phyloP scores from a whole-genome alignment of 2,888 invertebrate species.

The Melanotus villosus region DNA sequence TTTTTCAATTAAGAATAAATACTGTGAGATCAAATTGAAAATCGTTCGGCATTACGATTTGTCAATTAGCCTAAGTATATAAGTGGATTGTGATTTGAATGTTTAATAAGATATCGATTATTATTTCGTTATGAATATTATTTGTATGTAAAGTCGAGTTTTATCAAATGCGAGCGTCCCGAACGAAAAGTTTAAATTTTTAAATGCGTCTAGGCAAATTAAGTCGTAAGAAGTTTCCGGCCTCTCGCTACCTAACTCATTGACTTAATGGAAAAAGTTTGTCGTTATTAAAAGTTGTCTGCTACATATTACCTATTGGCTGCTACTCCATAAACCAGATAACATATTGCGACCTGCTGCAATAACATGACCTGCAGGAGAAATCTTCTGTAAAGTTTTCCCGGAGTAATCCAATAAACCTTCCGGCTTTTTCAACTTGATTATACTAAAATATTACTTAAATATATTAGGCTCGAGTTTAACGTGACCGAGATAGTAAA shows the following conservation, averaged over 20 bases:
- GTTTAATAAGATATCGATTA: too few species aligned
- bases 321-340: slow-evolving; percentile 60
- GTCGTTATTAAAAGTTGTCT: slow-evolving; percentile 63
- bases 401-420: slow-evolving; percentile 10
- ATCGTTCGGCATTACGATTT: too few species aligned
- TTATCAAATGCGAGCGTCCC: too few species aligned
- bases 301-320: slow-evolving; percentile 60
- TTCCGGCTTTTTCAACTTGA: slow-evolving; percentile 24
- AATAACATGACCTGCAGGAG: slow-evolving; percentile 38
- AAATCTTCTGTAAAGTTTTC: slow-evolving; percentile 29
- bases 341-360: slow-evolving; percentile 57
- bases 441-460: slow-evolving; percentile 26
- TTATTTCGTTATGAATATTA: not conserved
- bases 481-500: not conserved
- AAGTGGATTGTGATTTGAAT: too few species aligned
- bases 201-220: slow-evolving; percentile 47
- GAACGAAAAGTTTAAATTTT: slow-evolving; percentile 30
- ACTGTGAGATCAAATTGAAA: too few species aligned
- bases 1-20: too few species aligned
- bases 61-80: too few species aligned
- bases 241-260: slow-evolving; percentile 55
- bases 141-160: not conserved
- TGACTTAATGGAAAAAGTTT: slow-evolving; percentile 65
- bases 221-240: slow-evolving; percentile 41
- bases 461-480: slow-evolving; percentile 10